A percentile compares a stretch with the other conserved stretches of the same genome.
Evolutionary conservation across 2,888 invertebrate species (phyloP).

Genomic region (Willowsia nigromaculata): DNA sequence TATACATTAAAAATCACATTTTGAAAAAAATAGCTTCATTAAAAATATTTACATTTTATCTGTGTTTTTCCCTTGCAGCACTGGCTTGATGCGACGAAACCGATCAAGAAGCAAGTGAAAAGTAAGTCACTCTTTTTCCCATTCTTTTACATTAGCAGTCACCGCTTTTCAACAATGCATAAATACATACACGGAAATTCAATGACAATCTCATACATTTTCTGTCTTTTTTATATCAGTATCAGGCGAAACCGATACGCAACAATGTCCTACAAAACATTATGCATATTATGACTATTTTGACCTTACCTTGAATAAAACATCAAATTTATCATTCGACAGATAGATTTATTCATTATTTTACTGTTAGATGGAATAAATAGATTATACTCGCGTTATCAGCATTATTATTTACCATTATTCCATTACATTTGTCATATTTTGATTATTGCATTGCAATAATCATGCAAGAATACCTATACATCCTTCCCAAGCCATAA

Average conservation of each 20-base stretch:
- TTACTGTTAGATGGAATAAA: slow-evolving; percentile 32
- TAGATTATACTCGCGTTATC: slow-evolving; percentile 24
- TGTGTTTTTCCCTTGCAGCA: slow-evolving; percentile 83
- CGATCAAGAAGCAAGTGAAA: slow-evolving; percentile 98
- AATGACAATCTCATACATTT: not conserved
- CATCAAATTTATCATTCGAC: slow-evolving; percentile 46
- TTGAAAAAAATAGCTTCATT: slow-evolving; percentile 8
- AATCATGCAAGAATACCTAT: not conserved
- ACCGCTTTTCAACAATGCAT: not conserved
- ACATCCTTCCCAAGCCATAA: slow-evolving; percentile 18
- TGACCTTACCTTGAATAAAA: slow-evolving; percentile 44
- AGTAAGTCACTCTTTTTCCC: slow-evolving; percentile 83
- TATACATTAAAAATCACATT: slow-evolving; percentile 24
- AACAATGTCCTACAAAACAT: not conserved
- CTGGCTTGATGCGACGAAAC: slow-evolving; percentile 99
- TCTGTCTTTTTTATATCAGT: not conserved
- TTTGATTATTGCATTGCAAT: slow-evolving; percentile 8
- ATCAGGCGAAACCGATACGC: not conserved
- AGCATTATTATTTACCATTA: not conserved
- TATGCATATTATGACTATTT: not conserved
- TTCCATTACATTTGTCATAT: slow-evolving; percentile 14
- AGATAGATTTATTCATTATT: not conserved
- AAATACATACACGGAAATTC: slow-evolving; percentile 33
- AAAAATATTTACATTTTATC: slow-evolving; percentile 49
- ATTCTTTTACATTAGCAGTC: not conserved